These are phyloP conservation scores for Procavia capensis DNA, from an alignment of 2,113 vertebrate genomes.

Conservation along the genomic window DNA sequence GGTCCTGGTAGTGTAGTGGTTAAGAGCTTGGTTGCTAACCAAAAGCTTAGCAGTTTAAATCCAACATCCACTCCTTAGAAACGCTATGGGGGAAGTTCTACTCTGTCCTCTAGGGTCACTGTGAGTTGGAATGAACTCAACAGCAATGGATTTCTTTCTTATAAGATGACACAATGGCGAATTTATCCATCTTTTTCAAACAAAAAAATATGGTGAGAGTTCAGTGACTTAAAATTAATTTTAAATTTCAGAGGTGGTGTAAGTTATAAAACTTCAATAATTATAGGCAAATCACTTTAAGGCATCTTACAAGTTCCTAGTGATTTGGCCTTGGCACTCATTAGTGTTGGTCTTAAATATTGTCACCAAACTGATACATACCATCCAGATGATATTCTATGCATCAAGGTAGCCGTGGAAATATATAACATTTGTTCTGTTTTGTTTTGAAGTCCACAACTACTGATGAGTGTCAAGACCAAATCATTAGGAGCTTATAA, in stretches of 20 bases:
- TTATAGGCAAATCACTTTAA: not conserved
- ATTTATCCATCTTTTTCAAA: not conserved
- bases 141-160: no score
- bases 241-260: not conserved
- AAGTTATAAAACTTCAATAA: not conserved
- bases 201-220: not conserved
- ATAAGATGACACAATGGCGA: not conserved
- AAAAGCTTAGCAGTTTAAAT: no score
- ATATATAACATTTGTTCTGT: not conserved
- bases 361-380: not conserved
- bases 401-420: not conserved
- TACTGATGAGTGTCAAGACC: not conserved
- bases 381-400: not conserved
- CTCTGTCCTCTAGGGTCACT: no score
- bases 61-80: no score
- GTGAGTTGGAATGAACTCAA: no score
- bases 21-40: no score
- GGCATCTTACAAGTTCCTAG: no score
- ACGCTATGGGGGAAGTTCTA: no score
- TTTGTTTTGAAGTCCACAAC: not conserved
- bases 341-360: not conserved
- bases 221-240: constrained; percentile 33
- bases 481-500: not conserved
- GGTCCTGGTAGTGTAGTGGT: no score
- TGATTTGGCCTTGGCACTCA: no score